Percentiles rank a stretch among this genome's conserved stretches.
These are phyloP conservation scores for Epistrophe grossulariae DNA, from an alignment of 2,888 invertebrate species.

Conservation along the genomic window DNA sequence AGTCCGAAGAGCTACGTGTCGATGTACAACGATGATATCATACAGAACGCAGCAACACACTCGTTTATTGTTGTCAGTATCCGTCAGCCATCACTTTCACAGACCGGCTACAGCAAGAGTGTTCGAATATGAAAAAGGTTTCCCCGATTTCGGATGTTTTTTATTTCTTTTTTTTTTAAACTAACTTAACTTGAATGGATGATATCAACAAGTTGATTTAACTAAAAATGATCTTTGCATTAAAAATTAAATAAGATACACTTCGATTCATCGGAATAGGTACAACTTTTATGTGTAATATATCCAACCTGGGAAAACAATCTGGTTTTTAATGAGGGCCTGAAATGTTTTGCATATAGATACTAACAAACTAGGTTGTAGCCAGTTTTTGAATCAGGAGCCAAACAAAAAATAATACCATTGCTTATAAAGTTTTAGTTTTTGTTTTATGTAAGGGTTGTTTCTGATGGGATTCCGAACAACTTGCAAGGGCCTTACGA, in stretches of 20 bases:
- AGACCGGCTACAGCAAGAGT: conserved; percentile 14
- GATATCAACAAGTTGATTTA: conserved; percentile 32
- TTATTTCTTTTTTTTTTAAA: neutral
- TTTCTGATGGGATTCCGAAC: too few relatives aligned
- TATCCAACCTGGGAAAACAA: neutral
- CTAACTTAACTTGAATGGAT: conserved; percentile 22
- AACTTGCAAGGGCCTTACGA: too few relatives aligned
- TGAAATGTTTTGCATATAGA: too few relatives aligned
- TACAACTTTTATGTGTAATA: neutral
- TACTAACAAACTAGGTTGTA: too few relatives aligned
- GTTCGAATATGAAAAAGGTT: conserved; percentile 13
- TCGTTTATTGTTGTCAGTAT: conserved; percentile 24
- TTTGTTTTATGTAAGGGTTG: too few relatives aligned
- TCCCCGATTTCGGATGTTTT: conserved; percentile 18
- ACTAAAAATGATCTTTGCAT: conserved; percentile 35
- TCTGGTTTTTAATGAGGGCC: too few relatives aligned
- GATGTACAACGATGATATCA: conserved; percentile 62
- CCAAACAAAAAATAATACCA: too few relatives aligned
- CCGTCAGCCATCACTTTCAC: conserved; percentile 29
- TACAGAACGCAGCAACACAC: conserved; percentile 21
- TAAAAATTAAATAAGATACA: conserved; percentile 2
- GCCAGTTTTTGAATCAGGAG: too few relatives aligned
- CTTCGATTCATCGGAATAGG: neutral
- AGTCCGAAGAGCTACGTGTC: conserved; percentile 25
- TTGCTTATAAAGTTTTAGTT: too few relatives aligned